Evolutionary conservation across 2,888 invertebrate genomes (phyloP).

Genomic region (Oscheius sp.): DNA sequence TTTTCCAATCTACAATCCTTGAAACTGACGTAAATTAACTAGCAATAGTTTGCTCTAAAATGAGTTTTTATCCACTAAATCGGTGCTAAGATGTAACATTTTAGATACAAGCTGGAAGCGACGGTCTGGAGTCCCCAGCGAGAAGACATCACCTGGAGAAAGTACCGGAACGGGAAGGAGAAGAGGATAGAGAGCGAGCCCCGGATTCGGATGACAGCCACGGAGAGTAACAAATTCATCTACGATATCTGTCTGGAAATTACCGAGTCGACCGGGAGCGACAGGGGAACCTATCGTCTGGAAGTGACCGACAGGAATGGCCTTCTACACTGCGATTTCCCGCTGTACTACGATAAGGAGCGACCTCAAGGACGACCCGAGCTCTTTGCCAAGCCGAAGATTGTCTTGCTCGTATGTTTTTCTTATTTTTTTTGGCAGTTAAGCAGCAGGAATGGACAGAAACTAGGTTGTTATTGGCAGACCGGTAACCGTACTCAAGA

Average conservation of each 20-base stretch:
- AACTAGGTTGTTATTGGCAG: no score
- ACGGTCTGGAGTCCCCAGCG: slow-evolving; percentile 3
- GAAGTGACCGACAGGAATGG: not conserved
- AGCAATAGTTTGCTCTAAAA: not conserved
- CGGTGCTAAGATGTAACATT: no score
- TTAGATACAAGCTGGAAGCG: no score
- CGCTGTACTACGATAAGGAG: not conserved
- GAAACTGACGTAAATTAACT: no score
- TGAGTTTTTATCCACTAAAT: not conserved
- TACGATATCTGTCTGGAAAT: slow-evolving; percentile 18
- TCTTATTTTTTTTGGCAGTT: not conserved
- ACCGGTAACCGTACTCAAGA: no score
- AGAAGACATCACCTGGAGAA: not conserved
- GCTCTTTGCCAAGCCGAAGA: slow-evolving; percentile 13
- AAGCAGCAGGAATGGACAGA: no score
- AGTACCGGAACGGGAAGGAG: not conserved
- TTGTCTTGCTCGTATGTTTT: not conserved
- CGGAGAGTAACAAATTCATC: not conserved
- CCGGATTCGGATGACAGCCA: no score
- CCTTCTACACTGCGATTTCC: slow-evolving; percentile 1
- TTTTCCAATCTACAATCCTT: no score
- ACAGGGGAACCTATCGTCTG: slow-evolving; percentile 9
- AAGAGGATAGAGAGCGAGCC: not conserved
- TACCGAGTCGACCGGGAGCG: not conserved
- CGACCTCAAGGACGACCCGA: slow-evolving; percentile 10